Evolutionary conservation across 2,888 invertebrate genomes (phyloP), one percentile per base, ranked within the genome.

Genomic region (Trisateles emortualis): DNA sequence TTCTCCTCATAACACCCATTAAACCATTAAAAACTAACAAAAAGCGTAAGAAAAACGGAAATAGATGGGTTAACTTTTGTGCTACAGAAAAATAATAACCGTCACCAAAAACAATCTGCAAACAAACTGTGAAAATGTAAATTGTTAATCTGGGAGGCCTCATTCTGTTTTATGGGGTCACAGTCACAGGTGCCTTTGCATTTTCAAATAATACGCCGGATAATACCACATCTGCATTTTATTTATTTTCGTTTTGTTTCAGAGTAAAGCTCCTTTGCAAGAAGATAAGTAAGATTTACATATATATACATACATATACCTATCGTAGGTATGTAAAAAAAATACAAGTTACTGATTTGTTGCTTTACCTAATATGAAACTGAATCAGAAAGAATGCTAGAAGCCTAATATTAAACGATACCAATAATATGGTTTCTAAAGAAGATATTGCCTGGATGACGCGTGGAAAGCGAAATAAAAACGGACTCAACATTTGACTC

Each of bases 1-100:
- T 64, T 66, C 45, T 66, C 50, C 52, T 47, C 24, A 64, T 50
- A 64, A 64, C 64, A 61, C 53, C 52, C 48, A 59, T 63, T n/a
- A n/a, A 58, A 55, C 54, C 52, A 65, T 50, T 61, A 43, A 57
- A 61, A 40, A 57, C 42, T 22, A 19, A 19, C 14, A 36, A 53
- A 40, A 45, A 30, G n/a, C n/a, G n/a, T 13, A 29, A 42, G 26
- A 16, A 22, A 49, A 24, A 60, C 16, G 33, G 13, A 47, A 52
- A 43, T 38, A 8, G 14, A 41, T 45, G 29, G 26, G 8, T 8
- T 26, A 43, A 32, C 29, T 29, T 40, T 41, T 33, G 24, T 43
- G 13, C 42, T 26, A 22, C 41, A 11, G 10, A 38, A 46, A 32
- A 30, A 53, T 35, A 22, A 47, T 22, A 29, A 38, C 38, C 16